phyloP scores from a whole-genome alignment of 2,113 vertebrate genomes.

The Pluvianellus socialis region DNA sequence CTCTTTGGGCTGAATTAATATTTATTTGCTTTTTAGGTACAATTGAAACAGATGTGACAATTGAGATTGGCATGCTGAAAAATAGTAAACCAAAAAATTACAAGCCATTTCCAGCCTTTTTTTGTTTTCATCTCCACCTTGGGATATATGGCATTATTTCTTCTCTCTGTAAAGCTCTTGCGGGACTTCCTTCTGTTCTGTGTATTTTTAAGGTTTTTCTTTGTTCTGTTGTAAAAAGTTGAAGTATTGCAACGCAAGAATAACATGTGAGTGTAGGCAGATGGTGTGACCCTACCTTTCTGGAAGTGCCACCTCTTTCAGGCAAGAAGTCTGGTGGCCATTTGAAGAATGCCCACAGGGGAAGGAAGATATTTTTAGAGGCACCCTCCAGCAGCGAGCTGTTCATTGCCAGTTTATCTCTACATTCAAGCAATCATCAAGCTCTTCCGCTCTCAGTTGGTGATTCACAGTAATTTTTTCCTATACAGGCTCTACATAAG shows the following conservation, averaged over 20 bases:
- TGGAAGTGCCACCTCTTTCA: not conserved
- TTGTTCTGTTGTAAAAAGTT: not conserved
- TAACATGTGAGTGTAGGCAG: not conserved
- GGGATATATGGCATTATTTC: not conserved
- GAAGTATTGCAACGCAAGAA: not conserved
- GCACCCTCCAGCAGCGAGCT: not conserved
- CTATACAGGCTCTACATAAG: not conserved
- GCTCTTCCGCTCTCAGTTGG: not conserved
- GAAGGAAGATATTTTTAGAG: not conserved
- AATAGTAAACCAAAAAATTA: not conserved
- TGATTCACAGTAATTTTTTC: conserved; percentile 27
- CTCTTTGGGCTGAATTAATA: not conserved
- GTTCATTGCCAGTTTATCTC: not conserved
- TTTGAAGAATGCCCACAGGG: not conserved
- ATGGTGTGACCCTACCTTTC: not conserved
- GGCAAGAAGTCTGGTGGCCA: not conserved
- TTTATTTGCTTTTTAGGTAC: not conserved
- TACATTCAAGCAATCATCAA: not conserved
- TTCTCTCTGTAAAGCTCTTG: not conserved
- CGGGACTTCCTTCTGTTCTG: not conserved
- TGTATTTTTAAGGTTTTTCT: not conserved
- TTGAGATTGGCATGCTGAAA: not conserved
- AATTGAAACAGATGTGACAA: not conserved
- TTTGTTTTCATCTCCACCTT: not conserved
- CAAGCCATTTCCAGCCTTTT: not conserved